phyloP scores from a whole-genome alignment of 2,113 vertebrate species.

The Cebus imitator region DNA sequence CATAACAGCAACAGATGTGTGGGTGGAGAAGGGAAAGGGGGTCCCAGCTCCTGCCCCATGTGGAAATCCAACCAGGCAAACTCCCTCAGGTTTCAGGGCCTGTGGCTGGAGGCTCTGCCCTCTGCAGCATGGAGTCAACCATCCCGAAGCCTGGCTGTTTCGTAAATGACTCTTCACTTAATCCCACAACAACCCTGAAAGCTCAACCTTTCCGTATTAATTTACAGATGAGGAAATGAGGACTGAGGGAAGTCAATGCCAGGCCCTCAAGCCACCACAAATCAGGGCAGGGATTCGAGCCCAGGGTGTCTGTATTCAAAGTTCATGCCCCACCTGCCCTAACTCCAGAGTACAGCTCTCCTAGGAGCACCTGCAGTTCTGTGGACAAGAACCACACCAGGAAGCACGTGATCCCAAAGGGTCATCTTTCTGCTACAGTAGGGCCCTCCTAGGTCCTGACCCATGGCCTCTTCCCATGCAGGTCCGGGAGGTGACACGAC shows the following conservation, averaged over 20 bases:
- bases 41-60: rapidly evolving
- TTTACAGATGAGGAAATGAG: not conserved
- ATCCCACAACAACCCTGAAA: not conserved
- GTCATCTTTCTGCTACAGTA: not conserved
- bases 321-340: not conserved
- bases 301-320: slow-evolving; percentile 3
- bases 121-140: rapidly evolving
- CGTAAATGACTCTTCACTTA: too few relatives aligned
- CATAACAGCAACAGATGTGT: rapidly evolving
- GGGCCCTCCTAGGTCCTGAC: not conserved
- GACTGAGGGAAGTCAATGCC: not conserved
- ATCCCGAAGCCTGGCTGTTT: not conserved
- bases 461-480: slow-evolving; percentile 74
- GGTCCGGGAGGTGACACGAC: slow-evolving; percentile 91
- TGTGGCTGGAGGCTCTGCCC: not conserved
- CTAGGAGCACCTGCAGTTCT: not conserved
- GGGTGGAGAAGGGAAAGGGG: not conserved
- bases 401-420: not conserved
- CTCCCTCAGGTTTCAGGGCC: rapidly evolving
- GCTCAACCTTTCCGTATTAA: not conserved
- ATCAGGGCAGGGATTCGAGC: rapidly evolving
- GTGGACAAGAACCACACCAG: not conserved
- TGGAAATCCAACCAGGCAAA: not conserved
- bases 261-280: not conserved
- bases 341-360: not conserved